phyloP scores from a whole-genome alignment of 1,140 invertebrate species.

The Zaprionus vittiger region DNA sequence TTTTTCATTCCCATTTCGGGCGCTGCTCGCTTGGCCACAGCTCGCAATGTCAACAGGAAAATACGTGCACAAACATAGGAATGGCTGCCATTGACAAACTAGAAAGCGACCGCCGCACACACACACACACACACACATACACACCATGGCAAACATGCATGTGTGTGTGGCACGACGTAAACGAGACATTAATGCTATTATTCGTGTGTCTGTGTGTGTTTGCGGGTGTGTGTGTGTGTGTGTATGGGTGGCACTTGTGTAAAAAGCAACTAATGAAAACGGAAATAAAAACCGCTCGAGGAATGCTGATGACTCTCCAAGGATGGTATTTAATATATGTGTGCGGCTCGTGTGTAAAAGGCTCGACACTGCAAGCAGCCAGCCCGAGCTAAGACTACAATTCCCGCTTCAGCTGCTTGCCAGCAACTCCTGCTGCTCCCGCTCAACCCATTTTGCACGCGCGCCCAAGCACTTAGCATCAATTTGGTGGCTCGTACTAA shows the following conservation, averaged over 20 bases:
- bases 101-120: conserved; percentile 30
- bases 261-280: conserved; percentile 83
- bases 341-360: conserved; percentile 64
- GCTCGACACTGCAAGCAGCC: conserved; percentile 55
- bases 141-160: conserved; percentile 14
- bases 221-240: conserved; percentile 32
- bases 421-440: conserved; percentile 2
- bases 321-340: conserved; percentile 81
- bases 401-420: conserved; percentile 12
- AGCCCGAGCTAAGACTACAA: not conserved
- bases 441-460: conserved; percentile 77
- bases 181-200: conserved; percentile 83
- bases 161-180: conserved; percentile 61
- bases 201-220: conserved; percentile 39
- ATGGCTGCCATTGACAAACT: conserved; percentile 80
- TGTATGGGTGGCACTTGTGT: conserved; percentile 73
- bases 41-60: conserved; percentile 78
- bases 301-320: conserved; percentile 83
- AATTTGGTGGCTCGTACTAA: conserved; percentile 78
- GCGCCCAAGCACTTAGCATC: conserved; percentile 80
- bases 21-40: conserved; percentile 48
- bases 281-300: conserved; percentile 80
- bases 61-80: conserved; percentile 82
- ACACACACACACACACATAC: conserved; percentile 9
- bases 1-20: conserved; percentile 68